Percentiles rank a stretch among this genome's conserved stretches.
phyloP scores from a whole-genome alignment of 2,113 vertebrate species.

The Oenanthe oenanthe region DNA sequence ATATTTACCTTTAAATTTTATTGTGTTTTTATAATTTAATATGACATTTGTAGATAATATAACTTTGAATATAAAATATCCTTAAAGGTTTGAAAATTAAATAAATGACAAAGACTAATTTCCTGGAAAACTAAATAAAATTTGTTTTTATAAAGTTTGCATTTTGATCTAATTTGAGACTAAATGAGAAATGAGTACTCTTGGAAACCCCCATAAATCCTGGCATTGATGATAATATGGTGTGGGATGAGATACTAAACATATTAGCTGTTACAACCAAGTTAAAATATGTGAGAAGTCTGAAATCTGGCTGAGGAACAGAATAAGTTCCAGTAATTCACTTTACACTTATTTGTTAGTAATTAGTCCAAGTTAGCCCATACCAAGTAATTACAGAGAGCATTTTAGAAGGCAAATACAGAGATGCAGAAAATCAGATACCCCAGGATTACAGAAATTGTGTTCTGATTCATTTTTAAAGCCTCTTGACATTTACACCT shows the following conservation, averaged over 20 bases:
- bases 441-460: background rate
- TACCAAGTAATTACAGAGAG: background rate
- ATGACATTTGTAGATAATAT: background rate
- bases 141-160: background rate
- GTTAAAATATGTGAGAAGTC: background rate
- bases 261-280: background rate
- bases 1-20: background rate
- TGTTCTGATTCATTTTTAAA: slow-evolving; percentile 56
- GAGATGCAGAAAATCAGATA: background rate
- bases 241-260: background rate
- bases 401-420: background rate
- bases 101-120: background rate
- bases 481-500: slow-evolving; percentile 45
- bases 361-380: background rate
- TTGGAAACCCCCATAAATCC: background rate
- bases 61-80: background rate
- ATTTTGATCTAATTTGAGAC: background rate
- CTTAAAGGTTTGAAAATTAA: background rate
- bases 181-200: background rate
- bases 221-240: background rate
- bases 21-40: background rate
- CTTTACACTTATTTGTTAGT: background rate
- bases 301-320: background rate
- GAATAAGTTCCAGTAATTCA: background rate
- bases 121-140: background rate